Base-by-base conservation (phyloP, 2,113 vertebrate species). In the Motacilla tschutschensis region DNA sequence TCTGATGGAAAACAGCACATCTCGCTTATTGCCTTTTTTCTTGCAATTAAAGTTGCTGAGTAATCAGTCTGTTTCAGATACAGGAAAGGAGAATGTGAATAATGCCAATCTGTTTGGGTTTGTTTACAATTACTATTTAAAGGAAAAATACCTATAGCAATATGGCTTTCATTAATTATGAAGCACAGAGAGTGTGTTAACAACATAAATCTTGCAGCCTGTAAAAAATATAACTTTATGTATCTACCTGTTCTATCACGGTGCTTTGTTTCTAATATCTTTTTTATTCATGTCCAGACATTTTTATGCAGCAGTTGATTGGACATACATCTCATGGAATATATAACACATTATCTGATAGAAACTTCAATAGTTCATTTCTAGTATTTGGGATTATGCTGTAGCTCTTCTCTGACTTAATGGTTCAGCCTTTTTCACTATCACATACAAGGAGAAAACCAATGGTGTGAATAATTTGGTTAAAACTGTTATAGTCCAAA, bases 111-210 rank as follows among this genome's bases (percentile, higher is more conserved):
- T 73, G 5, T 51, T 79, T 91, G 50, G 25, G 12, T 90, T 82
- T 79, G 35, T 96, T 97, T 96, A 94, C 89, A 92, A 16, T 96
- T 96, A 92, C 88, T 96, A 63, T 88, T 96, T 97, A 92, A 96
- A 97, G 83, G 65, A 87, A 91, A 72, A 84, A 54, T 79, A 87
- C 83, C 78, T 90, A 64, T 31, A 79, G n/a, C 46, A 74, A 63
- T 64, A 51, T 43, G 20, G 5, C 35, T 80, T 60, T 81, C 65
- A 76, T 84, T 83, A 93, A 83, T 83, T 79, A 63, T 28, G 64
- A 81, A 71, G 31, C 51, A 70, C 14, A 57, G 31, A 31, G 35
- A 93, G 24, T 25, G 17, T 79, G 29, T 28, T 88, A 91, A 70
- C 38, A 59, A 38, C 35, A 62, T 82, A 55, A 86, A n/a, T 62